These are phyloP conservation scores for Apeltes quadracus DNA, from an alignment of 2,113 vertebrate genomes.

Conservation along the genomic window DNA sequence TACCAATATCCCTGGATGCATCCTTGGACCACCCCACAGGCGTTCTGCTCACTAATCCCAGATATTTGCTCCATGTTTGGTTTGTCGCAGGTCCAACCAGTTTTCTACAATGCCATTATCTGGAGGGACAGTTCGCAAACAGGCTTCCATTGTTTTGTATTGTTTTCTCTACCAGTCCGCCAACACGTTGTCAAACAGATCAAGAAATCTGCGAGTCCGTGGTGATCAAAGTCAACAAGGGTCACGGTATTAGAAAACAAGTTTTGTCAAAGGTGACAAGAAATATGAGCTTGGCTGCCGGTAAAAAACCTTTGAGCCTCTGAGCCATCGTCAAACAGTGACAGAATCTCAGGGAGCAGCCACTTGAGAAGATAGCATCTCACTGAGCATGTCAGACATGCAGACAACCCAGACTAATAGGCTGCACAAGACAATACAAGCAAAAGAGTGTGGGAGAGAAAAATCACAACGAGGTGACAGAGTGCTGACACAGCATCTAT, in stretches of 20 bases:
- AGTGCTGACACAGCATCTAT: conserved; percentile 14
- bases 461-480: conserved; percentile 32
- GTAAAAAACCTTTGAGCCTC: conserved; percentile 26
- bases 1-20: background rate
- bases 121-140: background rate
- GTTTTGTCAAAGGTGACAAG: conserved; percentile 28
- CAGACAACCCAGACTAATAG: conserved; percentile 66
- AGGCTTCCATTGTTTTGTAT: background rate
- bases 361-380: conserved; percentile 74
- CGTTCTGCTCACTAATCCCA: background rate
- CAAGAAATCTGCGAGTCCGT: conserved; percentile 10
- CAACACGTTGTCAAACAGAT: conserved; percentile 11
- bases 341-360: conserved; percentile 41
- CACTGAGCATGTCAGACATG: conserved; percentile 68
- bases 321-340: conserved; percentile 33
- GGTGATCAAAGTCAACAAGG: background rate
- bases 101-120: background rate
- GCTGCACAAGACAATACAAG: conserved; percentile 68
- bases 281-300: conserved; percentile 14
- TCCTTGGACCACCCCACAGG: background rate
- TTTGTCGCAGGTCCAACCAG: background rate
- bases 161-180: conserved; percentile 4
- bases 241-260: conserved; percentile 10
- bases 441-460: conserved; percentile 7
- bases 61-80: background rate